Evolutionary conservation across 1,140 invertebrate species (phyloP).

Genomic region (Aphis gossypii): DNA sequence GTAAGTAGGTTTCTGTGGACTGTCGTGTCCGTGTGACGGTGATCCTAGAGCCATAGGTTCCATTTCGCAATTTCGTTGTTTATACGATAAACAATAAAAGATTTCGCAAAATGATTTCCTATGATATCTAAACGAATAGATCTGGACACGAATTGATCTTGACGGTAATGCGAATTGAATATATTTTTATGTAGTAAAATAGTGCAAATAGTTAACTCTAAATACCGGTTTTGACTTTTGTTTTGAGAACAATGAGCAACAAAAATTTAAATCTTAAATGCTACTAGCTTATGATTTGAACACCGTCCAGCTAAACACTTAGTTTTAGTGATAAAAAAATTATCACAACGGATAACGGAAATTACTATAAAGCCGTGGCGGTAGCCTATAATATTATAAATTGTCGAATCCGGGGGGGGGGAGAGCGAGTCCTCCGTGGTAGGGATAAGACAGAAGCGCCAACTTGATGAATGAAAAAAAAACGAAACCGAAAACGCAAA

Average conservation of each 20-base stretch:
- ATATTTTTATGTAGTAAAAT: not conserved
- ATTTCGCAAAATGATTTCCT: not conserved
- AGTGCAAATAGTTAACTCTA: too few species aligned
- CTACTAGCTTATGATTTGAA: too few species aligned
- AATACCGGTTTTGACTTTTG: not conserved
- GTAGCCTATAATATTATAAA: not conserved
- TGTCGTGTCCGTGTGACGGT: conserved; percentile 24
- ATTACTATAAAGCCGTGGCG: too few species aligned
- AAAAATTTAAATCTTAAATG: not conserved
- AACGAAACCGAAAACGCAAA: not conserved
- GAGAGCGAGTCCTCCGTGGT: too few species aligned
- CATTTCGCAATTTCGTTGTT: not conserved
- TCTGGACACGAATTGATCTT: not conserved
- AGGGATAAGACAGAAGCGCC: not conserved
- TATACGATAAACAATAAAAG: not conserved
- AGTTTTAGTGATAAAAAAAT: not conserved
- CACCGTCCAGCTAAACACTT: too few species aligned
- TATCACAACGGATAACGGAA: not conserved
- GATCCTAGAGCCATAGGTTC: conserved; percentile 46
- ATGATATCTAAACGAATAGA: not conserved
- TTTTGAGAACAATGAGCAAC: not conserved
- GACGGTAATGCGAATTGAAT: not conserved
- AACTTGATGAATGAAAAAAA: conserved; percentile 38
- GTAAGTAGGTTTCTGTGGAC: conserved; percentile 48
- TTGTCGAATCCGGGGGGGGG: not conserved